Base-by-base conservation (phyloP, 2,797 vertebrate genomes). In the Enteromius thamalakanensis region DNA sequence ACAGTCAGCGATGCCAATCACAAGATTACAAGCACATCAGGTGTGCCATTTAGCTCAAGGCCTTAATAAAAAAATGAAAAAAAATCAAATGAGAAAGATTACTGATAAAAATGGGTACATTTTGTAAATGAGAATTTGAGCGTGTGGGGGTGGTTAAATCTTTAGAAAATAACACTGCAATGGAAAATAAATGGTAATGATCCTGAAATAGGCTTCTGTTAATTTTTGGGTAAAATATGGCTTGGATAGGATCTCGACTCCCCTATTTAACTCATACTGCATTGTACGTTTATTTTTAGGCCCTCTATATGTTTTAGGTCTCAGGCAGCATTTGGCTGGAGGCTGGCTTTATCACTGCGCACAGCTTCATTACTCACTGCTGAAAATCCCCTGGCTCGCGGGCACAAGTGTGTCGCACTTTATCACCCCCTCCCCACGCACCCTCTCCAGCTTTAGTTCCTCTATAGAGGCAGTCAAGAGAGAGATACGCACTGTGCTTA, bases 331-430 rank as follows among this genome's bases (percentile, higher is more conserved):
- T 72, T 71, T 71, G 53, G 23, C 37, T 71, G 40, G 23, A 32
- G 68, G 26, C 68, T 80, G 53, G 23, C n/a, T 80, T 80, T 71
- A 72, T 71, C 34, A 26, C 67, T 70, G 34, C 34, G 58, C 47
- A 51, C 51, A 47, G 79, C 40, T 80, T 68, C 79, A 71, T 80
- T 80, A 80, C 68, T 80, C 79, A 71, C 37, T 78, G 37, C 55
- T 80, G 68, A 80, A 80, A 71, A 71, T 80, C 79, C 68, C 79
- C 68, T 45, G 68, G 79, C 68, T 60, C 68, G 45, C 6, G 23
- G 68, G 51, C 79, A 80, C 67, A 47, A 47, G 53, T 71, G 79
- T 80, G 68, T 80, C 19, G 19, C 40, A n/a, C 79, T 80, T 72
- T 62, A 80, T 80, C 79, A 80, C 53, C 64, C 64, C 45, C 64